Percentiles rank a stretch among this genome's conserved stretches.
Conservation (phyloP, 2,113 vertebrate genomes). For the Heterotilapia buettikoferi region DNA sequence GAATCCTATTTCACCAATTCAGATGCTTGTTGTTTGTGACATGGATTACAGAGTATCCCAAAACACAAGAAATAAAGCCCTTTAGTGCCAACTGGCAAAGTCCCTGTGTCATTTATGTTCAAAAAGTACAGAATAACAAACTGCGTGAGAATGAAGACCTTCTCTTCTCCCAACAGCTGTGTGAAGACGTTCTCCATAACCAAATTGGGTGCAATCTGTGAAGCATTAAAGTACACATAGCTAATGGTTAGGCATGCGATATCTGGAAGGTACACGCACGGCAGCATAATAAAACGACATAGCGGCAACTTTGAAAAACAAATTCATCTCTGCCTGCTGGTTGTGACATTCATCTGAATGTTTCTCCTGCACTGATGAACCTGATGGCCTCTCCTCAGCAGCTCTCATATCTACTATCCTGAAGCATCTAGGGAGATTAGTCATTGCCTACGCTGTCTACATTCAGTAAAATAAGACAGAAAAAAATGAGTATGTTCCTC, state of each 20-base stretch:
- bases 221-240: neutral
- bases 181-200: constrained; percentile 3
- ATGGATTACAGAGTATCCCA: constrained; percentile 11
- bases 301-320: constrained; percentile 29
- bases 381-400: constrained; percentile 9
- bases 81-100: constrained; percentile 5
- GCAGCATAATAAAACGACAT: neutral
- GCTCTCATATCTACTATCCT: constrained; percentile 35
- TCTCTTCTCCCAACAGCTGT: neutral
- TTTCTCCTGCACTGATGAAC: constrained; percentile 47
- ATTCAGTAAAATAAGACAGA: constrained; percentile 4
- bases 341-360: constrained; percentile 27
- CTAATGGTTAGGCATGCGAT: constrained; percentile 20
- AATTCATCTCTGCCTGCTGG: constrained; percentile 14
- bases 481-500: constrained; percentile 9
- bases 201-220: constrained; percentile 17
- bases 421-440: constrained; percentile 17
- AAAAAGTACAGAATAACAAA: neutral
- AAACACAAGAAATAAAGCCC: constrained; percentile 17
- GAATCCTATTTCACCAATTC: constrained; percentile 38
- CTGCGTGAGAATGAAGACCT: neutral
- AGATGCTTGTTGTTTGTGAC: constrained; percentile 12
- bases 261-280: neutral
- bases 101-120: neutral
- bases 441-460: neutral